Evolutionary conservation across 1,140 invertebrate species (phyloP).

Genomic region (Bombus vancouverensis): DNA sequence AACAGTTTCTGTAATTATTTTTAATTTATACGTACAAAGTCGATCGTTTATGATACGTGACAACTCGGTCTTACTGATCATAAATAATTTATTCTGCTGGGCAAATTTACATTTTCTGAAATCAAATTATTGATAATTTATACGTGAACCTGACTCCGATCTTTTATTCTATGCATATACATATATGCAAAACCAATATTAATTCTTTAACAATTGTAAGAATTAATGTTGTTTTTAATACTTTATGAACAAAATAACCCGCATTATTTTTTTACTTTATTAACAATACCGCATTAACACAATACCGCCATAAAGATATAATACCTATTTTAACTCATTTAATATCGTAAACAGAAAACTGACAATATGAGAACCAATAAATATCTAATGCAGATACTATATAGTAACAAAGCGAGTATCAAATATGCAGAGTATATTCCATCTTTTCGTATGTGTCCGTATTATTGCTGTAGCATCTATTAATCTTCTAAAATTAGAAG

Average conservation of each 20-base stretch:
- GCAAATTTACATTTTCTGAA: neutral
- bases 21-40: neutral
- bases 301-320: too few species aligned
- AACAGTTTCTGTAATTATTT: neutral
- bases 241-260: too few species aligned
- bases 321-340: too few species aligned
- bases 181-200: neutral
- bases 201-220: neutral
- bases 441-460: too few species aligned
- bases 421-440: too few species aligned
- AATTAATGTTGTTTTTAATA: too few species aligned
- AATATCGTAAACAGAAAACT: too few species aligned
- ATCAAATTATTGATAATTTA: neutral
- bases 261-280: too few species aligned
- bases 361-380: too few species aligned
- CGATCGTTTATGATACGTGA: neutral
- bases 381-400: too few species aligned
- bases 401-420: too few species aligned
- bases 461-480: neutral
- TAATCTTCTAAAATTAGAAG: neutral
- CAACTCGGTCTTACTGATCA: neutral
- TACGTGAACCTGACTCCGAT: neutral
- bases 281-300: too few species aligned
- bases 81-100: neutral
- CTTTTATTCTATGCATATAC: neutral